Evolutionary conservation across 2,113 vertebrate genomes (phyloP), one percentile per base, ranked within the genome.

Genomic region (Orthochromis indermauri): DNA sequence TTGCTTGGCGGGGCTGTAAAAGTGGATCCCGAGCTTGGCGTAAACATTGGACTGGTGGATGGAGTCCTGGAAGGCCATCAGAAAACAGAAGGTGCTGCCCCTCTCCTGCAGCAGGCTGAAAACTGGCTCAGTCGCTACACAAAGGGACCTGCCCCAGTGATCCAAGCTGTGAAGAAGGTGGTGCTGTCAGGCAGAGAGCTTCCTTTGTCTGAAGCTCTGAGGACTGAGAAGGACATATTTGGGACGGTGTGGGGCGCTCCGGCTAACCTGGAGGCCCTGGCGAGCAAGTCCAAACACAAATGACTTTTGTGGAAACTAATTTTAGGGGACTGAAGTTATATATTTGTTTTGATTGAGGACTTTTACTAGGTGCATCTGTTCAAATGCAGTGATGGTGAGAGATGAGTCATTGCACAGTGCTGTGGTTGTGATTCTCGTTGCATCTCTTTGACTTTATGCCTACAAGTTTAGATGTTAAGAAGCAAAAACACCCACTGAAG

Each of bases 171-270:
- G 76, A 99, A 99, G 94, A 96, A 93, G 68, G 97, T 97, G 6
- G 96, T 98, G 76, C 24, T 95, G 49, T 97, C 96, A 2, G 97
- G 97, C 53, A 96, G 95, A 95, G 98, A 99, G 88, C 96, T 98
- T 5, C 94, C 95, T 0, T 87, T 99, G 66, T 95, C 97, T 21
- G 96, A 97, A n/a, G 97, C 98, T 31, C 94, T 99, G 86, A 96
- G 95, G 91, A 95, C 89, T 4, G 98, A 99, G 94, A 98, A 96
- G 90, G 96, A 97, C 14, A 82, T 98, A 61, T 97, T 99, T 45
- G 97, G 97, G 89, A 97, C 95, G 2, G 91, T 99, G 12, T 99
- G 99, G 98, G 98, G 98, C 1, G 97, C 97, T 4, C 97, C 97
- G 8, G 97, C 96, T 55, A 98, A 99, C 92, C 88, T 98, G 83